Evolutionary conservation across 2,113 vertebrate genomes (phyloP).

Genomic region (Pelecanoides urinatrix): DNA sequence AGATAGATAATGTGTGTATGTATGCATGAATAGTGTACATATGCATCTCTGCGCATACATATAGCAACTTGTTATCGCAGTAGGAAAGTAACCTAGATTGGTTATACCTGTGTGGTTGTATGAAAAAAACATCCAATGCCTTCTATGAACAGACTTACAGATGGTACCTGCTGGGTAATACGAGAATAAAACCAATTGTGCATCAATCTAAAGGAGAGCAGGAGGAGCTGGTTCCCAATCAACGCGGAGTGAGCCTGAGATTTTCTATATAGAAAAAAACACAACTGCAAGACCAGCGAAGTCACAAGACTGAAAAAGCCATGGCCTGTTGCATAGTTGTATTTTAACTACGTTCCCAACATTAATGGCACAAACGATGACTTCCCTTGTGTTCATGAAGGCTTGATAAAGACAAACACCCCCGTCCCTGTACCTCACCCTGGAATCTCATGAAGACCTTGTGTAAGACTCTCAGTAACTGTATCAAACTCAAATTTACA

Average conservation of each 20-base stretch:
- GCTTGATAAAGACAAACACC: background rate
- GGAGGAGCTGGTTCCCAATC: background rate
- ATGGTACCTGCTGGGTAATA: background rate
- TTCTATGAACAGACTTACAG: background rate
- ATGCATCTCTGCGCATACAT: background rate
- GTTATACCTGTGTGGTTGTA: background rate
- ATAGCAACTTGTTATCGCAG: background rate
- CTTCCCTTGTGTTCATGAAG: background rate
- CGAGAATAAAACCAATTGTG: background rate
- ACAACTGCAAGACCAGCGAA: background rate
- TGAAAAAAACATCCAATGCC: background rate
- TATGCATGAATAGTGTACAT: accelerated
- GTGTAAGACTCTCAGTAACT: background rate
- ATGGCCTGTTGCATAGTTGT: background rate
- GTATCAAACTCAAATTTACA: background rate
- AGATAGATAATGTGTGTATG: accelerated
- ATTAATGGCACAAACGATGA: background rate
- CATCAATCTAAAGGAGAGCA: background rate
- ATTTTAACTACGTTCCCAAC: background rate
- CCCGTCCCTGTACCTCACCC: background rate
- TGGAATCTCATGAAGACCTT: background rate
- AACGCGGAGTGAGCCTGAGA: background rate
- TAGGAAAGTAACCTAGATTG: background rate
- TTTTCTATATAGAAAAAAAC: background rate
- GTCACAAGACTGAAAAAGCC: background rate